phyloP scores from a whole-genome alignment of 2,888 invertebrate species.

The Tenthredo mesomela region DNA sequence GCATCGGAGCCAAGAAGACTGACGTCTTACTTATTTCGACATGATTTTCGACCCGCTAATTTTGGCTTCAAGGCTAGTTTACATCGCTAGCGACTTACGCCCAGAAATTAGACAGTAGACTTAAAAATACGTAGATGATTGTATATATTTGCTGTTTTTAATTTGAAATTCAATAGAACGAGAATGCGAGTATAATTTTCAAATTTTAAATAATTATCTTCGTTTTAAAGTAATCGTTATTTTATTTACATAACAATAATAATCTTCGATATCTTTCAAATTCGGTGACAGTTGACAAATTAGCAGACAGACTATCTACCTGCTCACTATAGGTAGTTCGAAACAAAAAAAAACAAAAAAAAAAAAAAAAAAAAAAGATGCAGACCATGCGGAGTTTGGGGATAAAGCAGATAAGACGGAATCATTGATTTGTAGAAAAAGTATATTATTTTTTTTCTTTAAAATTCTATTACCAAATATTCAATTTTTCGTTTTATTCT shows the following conservation, averaged over 20 bases:
- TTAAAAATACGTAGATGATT: neutral
- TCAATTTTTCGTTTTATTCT: neutral
- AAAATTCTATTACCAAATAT: neutral
- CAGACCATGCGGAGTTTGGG: slow-evolving; percentile 10
- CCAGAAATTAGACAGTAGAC: neutral
- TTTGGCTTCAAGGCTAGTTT: neutral
- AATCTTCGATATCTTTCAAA: neutral
- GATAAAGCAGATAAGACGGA: neutral
- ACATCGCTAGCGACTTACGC: neutral
- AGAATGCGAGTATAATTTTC: neutral
- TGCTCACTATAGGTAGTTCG: neutral
- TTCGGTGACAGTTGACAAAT: neutral
- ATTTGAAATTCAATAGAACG: neutral
- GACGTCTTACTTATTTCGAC: neutral
- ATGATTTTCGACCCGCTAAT: neutral
- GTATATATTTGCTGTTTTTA: neutral
- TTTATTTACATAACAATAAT: neutral
- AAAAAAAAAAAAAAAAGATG: neutral
- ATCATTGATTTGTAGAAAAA: slow-evolving; percentile 38
- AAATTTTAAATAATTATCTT: neutral
- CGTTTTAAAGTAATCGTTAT: neutral
- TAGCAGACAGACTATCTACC: neutral
- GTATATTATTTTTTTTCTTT: neutral
- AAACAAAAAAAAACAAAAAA: too few relatives aligned
- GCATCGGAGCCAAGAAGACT: neutral